phyloP scores from a whole-genome alignment of 92 coral and sea anemone species.

The Scolanthus callimorphus region DNA sequence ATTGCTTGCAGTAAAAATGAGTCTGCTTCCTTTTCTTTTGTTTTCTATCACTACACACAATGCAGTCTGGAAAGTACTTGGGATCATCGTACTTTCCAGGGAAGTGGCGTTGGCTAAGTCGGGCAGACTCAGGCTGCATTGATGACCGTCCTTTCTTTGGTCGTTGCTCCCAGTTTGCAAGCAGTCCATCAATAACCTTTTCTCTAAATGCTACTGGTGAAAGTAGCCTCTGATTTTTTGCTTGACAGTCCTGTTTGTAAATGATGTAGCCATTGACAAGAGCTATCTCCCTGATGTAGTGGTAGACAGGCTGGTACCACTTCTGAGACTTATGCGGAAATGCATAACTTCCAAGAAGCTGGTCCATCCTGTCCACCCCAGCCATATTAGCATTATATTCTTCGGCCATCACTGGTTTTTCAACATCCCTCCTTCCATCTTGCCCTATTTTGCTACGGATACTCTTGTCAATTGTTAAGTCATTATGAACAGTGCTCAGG shows the following conservation, averaged over 20 bases:
- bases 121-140: too few relatives aligned
- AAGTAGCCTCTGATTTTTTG: conserved; percentile 9
- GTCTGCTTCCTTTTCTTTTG: too few relatives aligned
- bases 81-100: too few relatives aligned
- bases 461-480: too few relatives aligned
- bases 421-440: too few relatives aligned
- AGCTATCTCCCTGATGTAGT: conserved; percentile 24
- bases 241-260: conserved; percentile 13
- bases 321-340: conserved; percentile 19
- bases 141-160: too few relatives aligned
- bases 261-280: conserved; percentile 40
- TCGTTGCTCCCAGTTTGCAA: too few relatives aligned
- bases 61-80: not conserved
- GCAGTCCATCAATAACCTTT: too few relatives aligned
- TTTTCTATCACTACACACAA: conserved; percentile 1
- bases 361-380: conserved; percentile 32
- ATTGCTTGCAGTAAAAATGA: not conserved
- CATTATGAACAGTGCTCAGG: too few relatives aligned
- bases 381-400: conserved; percentile 20
- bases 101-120: too few relatives aligned
- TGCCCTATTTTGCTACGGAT: conserved; percentile 18
- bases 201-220: conserved; percentile 14
- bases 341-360: too few relatives aligned
- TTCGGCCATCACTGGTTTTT: conserved; percentile 27
- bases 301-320: conserved; percentile 36